Evolutionary conservation across 30 jellyfish, hydroid and myxozoan genomes (phyloP), one percentile per base, ranked within the genome.

Genomic region (Aurelia coerulea): DNA sequence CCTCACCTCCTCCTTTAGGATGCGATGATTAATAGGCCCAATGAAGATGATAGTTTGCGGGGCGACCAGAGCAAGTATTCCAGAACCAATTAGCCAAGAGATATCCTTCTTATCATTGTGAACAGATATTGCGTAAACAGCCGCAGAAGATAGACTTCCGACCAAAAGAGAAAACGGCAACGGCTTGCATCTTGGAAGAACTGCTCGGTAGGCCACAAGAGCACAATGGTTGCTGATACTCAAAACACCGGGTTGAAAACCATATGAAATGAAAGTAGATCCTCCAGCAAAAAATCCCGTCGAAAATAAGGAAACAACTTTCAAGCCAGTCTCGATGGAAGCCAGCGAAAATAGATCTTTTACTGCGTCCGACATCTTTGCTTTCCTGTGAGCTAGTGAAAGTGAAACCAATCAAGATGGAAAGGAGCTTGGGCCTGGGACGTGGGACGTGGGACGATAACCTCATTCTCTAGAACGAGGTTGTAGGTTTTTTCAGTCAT

Each of bases 281-380:
- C 91, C 91, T 42, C 91, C 91, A 32, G 91, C 85, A 74, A 82
- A 82, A 37, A 82, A 82, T 15, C 91, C 91, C 17, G 91, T 82
- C 6, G 91, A 82, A 39, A 53, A 49, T 19, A 82, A 14, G 11
- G 91, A 69, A 23, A 60, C 82, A 54, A 82, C 91, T 62, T 82
- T 82, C 60, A 82, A 73, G 41, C 91, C 91, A 2, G 79, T 82
- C 41, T 82, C 85, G 17, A 82, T 68, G 8, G 85, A 68, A 16
- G 78, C 60, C 46, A 82, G 42, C 8, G 85, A 34, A 37, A 82
- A 34, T 41, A 53, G 16, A 64, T 82, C 85, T 18, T 82, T 82
- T 18, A 70, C 56, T 58, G 62, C 19, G 68, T 82, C 91, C 13
- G 91, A 35, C 78, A 63, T 60, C 67, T 53, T 59, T 54, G 31